Conservation (phyloP, 2,888 invertebrate species). For the Yponomeuta evonymella region DNA sequence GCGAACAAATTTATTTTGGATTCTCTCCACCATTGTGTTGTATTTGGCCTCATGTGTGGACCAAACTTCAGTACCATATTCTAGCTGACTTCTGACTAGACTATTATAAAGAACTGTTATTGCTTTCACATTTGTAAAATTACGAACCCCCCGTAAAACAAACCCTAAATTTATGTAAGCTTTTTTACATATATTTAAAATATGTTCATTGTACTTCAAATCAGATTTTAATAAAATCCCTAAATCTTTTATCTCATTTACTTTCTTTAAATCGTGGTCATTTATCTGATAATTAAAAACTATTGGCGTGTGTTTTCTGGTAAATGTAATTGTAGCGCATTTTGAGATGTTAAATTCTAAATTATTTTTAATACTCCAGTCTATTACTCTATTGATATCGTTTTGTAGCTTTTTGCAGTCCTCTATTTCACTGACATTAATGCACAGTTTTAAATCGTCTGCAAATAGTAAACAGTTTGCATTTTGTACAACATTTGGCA, state of each 20-base stretch:
- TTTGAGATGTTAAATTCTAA: constrained; percentile 7
- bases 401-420: constrained; percentile 7
- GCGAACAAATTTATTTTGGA: constrained; percentile 13
- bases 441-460: constrained; percentile 13
- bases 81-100: constrained; percentile 20
- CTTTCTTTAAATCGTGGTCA: not conserved
- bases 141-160: constrained; percentile 9
- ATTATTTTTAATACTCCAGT: not conserved
- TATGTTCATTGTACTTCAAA: constrained; percentile 17
- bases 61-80: constrained; percentile 21
- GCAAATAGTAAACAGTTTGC: constrained; percentile 15
- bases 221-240: constrained; percentile 2
- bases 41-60: constrained; percentile 20
- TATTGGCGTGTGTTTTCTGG: not conserved
- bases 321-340: not conserved
- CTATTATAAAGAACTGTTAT: constrained; percentile 18
- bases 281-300: not conserved
- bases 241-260: constrained; percentile 4
- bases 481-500: constrained; percentile 16
- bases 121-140: constrained; percentile 17
- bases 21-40: constrained; percentile 7
- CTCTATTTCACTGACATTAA: not conserved
- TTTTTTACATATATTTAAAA: constrained; percentile 17
- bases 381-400: constrained; percentile 9
- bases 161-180: constrained; percentile 20